These are phyloP conservation scores for Halictus rubicundus DNA, from an alignment of 1,140 invertebrate genomes.

Conservation along the genomic window DNA sequence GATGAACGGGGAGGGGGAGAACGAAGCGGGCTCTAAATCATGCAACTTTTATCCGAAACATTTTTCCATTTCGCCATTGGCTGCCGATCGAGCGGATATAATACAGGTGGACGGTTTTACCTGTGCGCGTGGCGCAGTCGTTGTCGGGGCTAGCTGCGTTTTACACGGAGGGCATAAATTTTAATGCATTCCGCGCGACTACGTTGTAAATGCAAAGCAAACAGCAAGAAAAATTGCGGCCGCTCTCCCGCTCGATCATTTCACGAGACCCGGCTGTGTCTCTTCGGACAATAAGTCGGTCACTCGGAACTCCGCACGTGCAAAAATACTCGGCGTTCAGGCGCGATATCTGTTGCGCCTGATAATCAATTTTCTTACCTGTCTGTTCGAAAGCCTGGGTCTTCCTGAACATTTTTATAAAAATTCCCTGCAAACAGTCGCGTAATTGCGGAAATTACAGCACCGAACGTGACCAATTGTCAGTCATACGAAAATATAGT, in stretches of 20 bases:
- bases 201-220: slow-evolving; percentile 28
- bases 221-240: slow-evolving; percentile 17
- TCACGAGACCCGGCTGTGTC: background rate
- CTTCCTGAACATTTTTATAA: no score
- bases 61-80: slow-evolving; percentile 45
- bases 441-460: no score
- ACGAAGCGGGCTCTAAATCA: slow-evolving; percentile 19
- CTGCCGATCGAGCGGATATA: slow-evolving; percentile 39
- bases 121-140: slow-evolving; percentile 9
- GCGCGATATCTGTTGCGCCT: no score
- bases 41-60: slow-evolving; percentile 43
- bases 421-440: no score
- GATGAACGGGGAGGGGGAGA: background rate
- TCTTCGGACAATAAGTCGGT: slow-evolving; percentile 15
- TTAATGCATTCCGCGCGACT: slow-evolving; percentile 26
- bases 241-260: background rate
- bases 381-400: no score
- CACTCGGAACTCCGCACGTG: no score
- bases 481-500: no score
- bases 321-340: no score
- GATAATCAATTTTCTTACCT: no score
- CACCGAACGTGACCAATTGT: no score
- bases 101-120: slow-evolving; percentile 24
- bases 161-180: slow-evolving; percentile 36
- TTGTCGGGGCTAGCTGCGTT: slow-evolving; percentile 7